Base-by-base conservation (phyloP, 2,888 invertebrate genomes). In the Oasisia sp. region DNA sequence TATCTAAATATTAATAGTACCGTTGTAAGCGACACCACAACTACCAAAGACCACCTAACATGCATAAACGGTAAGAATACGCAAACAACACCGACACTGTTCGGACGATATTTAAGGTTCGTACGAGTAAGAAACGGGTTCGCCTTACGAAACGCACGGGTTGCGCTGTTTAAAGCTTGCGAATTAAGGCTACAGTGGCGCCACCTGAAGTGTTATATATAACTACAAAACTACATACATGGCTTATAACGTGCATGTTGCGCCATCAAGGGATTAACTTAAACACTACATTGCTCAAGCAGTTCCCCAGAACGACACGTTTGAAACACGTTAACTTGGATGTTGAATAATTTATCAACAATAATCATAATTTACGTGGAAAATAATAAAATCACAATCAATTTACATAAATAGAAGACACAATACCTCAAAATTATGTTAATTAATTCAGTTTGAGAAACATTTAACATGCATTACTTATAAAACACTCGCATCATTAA, bases 221-320 rank as follows among this genome's bases (percentile, higher is more conserved):
- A 74, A 74, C 74, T 74, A 74, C 74, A 74, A 74, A 74, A 27
- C 74, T 74, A 74, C 14, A 74, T 74, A n/a, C 74, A 74, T 74
- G 74, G 74, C n/a, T 74, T 74, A 74, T 74, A 27, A 27, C 74
- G 74, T 27, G 74, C 74, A 74, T 74, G 74, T 74, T 74, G 74
- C 74, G 74, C 74, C 74, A 74, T n/a, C 74, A 74, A 74, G 74
- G 74, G 74, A 74, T 74, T 74, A 74, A 74, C 27, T n/a, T 3
- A 27, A 38, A 74, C 27, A 74, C 74, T 74, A 74, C 74, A 74
- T 74, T 74, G 74, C 19, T 4, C 27, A n/a, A 1, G 19, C 74
- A n/a, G n/a, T n/a, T 74, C 27, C 74, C 50, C 9, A 50, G 9
- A 50, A 50, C 50, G 50, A 50, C 50, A 50, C 50, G 50, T 50